Evolutionary conservation across 2,113 vertebrate species (phyloP), one percentile per base, ranked within the genome.

Genomic region (Chloropsis hardwickii): DNA sequence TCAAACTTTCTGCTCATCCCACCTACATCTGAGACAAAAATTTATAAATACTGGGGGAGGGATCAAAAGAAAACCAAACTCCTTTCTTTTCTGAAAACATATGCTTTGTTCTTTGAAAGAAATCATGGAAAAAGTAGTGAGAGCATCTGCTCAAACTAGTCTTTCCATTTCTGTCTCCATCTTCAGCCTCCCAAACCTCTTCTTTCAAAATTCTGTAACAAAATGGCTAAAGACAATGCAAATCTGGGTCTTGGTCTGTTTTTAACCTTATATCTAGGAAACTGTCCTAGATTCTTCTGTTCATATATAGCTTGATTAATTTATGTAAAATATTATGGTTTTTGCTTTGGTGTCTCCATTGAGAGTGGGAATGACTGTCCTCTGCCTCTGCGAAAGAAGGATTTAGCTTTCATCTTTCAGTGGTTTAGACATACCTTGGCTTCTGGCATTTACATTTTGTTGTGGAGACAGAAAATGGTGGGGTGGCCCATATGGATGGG

Each of bases 11-110:
- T 54, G 9, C 14, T 78, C 16, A 22, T 45, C 5, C 14, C 7
- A 31, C 12, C 9, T 50, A 6, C 11, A 22, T 47, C 9, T 6
- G 10, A 42, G 12, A 11, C 11, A 62, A 81, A 81, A 62, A 42
- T 45, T 3, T 28, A 4, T 8, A 74, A 66, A 22, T 44, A 31
- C 1, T 20, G 11, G 9, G 1, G 1, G 2, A 14, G 2, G 6
- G 8, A 62, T 45, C 9, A n/a, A 83, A 82, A 67, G 21, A 44
- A 66, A 35, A 27, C 2, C 2, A 60, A 70, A 33, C 1, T 0
- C 1, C 10, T 7, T 15, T 33, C 1, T 77, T 70, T 81, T 53
- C 31, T 58, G 28, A n/a, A 86, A 83, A 39, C 3, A 64, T 24
- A 16, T 31, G 2, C 2, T 65, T 79, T 61, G 3, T 35, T 15